Percentiles rank a stretch among this genome's conserved stretches.
Conservation (phyloP, 2,888 invertebrate genomes). For the Theodoxus fluviatilis region DNA sequence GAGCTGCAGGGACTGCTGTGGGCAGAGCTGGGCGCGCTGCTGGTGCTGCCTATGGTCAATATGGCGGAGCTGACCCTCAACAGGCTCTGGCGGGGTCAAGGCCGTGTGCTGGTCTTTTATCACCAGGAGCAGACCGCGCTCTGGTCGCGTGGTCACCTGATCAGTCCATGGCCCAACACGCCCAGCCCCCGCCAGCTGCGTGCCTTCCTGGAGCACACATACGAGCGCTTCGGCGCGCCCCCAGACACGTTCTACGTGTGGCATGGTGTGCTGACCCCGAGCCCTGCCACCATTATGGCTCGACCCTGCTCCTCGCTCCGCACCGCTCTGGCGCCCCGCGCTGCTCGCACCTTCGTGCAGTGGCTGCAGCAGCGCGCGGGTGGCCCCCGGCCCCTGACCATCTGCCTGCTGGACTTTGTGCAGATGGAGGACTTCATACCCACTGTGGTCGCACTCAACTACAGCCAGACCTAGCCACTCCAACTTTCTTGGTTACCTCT, state of each 20-base stretch:
- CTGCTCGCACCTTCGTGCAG: too few relatives aligned
- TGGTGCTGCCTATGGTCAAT: conserved; percentile 73
- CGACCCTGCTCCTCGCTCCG: conserved; percentile 1
- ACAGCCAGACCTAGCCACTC: too few relatives aligned
- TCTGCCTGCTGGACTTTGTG: conserved; percentile 26
- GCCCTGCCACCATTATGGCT: conserved; percentile 6
- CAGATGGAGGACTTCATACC: conserved; percentile 24
- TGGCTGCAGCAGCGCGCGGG: background rate
- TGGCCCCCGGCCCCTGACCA: background rate
- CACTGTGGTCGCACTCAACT: conserved; percentile 25
- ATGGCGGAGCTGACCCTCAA: conserved; percentile 72
- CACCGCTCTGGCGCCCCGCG: too few relatives aligned
- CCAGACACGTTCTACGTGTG: conserved; percentile 29
- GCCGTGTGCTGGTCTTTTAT: conserved; percentile 30
- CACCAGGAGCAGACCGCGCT: conserved; percentile 19
- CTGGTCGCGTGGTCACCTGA: conserved; percentile 19
- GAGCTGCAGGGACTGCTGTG: conserved; percentile 72
- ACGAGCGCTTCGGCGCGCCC: too few relatives aligned
- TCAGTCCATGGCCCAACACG: conserved; percentile 28
- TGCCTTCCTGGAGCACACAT: conserved; percentile 10
- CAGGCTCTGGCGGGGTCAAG: conserved; percentile 69
- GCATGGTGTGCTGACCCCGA: conserved; percentile 28
- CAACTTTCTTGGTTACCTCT: too few relatives aligned
- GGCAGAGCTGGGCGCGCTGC: conserved; percentile 70
- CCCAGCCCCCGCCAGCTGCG: conserved; percentile 15